phyloP scores from a whole-genome alignment of 2,113 vertebrate species.

The Pachyramphus minor region DNA sequence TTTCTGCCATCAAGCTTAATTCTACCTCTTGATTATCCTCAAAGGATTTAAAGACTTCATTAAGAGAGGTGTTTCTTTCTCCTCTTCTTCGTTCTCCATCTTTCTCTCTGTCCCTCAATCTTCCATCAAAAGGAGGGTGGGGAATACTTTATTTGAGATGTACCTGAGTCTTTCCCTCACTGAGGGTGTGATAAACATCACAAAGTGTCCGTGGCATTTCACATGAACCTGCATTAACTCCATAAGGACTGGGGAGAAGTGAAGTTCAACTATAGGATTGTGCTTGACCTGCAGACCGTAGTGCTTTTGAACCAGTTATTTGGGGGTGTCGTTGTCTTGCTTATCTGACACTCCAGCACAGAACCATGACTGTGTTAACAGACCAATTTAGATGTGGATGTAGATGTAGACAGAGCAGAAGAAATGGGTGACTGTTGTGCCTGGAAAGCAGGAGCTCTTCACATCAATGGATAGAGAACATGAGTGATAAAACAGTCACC shows the following conservation, averaged over 20 bases:
- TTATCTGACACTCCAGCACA: neutral
- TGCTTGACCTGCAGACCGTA: neutral
- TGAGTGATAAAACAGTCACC: neutral
- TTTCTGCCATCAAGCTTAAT: neutral
- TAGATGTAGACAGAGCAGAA: neutral
- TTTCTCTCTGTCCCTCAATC: neutral
- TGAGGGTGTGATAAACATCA: neutral
- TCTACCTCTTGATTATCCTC: neutral
- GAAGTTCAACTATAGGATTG: neutral
- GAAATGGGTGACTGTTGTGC: neutral
- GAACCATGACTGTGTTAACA: neutral
- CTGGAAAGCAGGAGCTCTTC: neutral
- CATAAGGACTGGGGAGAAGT: neutral
- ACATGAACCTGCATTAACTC: neutral
- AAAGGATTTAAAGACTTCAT: neutral
- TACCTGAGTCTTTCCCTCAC: neutral
- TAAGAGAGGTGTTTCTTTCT: neutral
- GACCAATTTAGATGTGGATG: neutral
- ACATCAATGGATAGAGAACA: neutral
- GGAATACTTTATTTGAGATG: neutral
- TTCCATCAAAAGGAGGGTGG: neutral
- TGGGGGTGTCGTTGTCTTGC: neutral
- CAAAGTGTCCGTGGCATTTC: neutral
- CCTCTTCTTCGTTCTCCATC: neutral
- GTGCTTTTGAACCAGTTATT: neutral